These are phyloP conservation scores for Macaria notata DNA, from an alignment of 2,888 invertebrate genomes.

Conservation along the genomic window DNA sequence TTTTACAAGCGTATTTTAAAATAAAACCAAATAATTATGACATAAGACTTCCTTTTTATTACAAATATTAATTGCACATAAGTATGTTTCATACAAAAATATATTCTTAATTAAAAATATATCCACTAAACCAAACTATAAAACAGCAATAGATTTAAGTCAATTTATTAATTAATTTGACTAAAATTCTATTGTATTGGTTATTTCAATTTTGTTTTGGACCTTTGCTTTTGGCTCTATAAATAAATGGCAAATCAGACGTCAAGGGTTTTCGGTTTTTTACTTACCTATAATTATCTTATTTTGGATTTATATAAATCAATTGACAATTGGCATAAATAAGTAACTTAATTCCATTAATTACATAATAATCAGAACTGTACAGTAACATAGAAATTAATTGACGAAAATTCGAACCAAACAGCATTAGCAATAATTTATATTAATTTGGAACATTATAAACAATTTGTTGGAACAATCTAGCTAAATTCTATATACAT, in stretches of 20 bases:
- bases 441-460: conserved; percentile 22
- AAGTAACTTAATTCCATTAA: conserved; percentile 29
- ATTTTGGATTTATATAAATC: conserved; percentile 22
- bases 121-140: conserved; percentile 74
- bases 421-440: conserved; percentile 26
- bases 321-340: conserved; percentile 36
- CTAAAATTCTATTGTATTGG: conserved; percentile 5
- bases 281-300: conserved; percentile 18
- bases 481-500: conserved; percentile 60
- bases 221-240: conserved; percentile 13
- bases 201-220: conserved; percentile 15
- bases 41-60: conserved; percentile 74
- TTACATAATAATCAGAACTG: conserved; percentile 28
- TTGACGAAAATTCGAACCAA: conserved; percentile 42
- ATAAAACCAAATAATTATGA: conserved; percentile 49
- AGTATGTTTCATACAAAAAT: conserved; percentile 80
- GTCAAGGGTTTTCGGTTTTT: conserved; percentile 51
- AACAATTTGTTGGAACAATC: conserved; percentile 54
- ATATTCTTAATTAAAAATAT: conserved; percentile 77
- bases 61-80: conserved; percentile 80
- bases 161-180: conserved; percentile 14
- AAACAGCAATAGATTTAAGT: conserved; percentile 57
- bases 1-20: conserved; percentile 13
- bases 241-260: conserved; percentile 55
- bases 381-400: conserved; percentile 35